phyloP scores from a whole-genome alignment of 2,113 vertebrate genomes.

The Apodemus sylvaticus region DNA sequence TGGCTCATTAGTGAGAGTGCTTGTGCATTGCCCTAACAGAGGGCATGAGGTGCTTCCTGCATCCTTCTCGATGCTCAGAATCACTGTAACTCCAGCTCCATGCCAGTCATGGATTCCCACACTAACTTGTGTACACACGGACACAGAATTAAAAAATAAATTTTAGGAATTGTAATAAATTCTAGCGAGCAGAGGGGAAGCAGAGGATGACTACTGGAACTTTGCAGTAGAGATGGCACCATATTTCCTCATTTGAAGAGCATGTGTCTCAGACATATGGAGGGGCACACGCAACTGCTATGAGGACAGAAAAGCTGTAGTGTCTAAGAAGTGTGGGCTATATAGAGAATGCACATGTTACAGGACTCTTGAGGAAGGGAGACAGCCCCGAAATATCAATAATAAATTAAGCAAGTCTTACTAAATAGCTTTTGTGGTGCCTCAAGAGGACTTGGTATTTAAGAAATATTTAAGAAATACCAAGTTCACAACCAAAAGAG shows the following conservation, averaged over 20 bases:
- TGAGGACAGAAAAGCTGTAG: constrained; percentile 44
- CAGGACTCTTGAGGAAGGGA: neutral
- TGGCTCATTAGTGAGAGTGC: neutral
- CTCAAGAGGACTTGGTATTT: neutral
- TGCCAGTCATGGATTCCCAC: neutral
- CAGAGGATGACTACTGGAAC: neutral
- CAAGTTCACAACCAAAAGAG: neutral
- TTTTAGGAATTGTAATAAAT: constrained; percentile 3
- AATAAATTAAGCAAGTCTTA: constrained; percentile 36
- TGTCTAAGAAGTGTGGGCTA: constrained; percentile 14
- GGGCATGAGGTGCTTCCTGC: neutral
- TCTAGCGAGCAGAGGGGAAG: constrained; percentile 3
- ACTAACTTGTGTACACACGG: neutral
- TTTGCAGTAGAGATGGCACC: constrained; percentile 18
- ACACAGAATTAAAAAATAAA: neutral
- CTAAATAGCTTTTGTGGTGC: neutral
- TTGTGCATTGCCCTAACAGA: neutral
- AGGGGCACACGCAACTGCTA: neutral
- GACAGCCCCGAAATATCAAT: neutral
- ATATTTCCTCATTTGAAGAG: neutral
- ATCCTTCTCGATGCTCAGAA: neutral
- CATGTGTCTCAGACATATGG: constrained; percentile 11
- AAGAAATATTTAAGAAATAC: neutral
- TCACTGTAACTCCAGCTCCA: neutral
- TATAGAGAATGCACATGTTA: neutral